These are phyloP conservation scores for Polietes domitor DNA, from an alignment of 2,888 invertebrate genomes.

Conservation along the genomic window DNA sequence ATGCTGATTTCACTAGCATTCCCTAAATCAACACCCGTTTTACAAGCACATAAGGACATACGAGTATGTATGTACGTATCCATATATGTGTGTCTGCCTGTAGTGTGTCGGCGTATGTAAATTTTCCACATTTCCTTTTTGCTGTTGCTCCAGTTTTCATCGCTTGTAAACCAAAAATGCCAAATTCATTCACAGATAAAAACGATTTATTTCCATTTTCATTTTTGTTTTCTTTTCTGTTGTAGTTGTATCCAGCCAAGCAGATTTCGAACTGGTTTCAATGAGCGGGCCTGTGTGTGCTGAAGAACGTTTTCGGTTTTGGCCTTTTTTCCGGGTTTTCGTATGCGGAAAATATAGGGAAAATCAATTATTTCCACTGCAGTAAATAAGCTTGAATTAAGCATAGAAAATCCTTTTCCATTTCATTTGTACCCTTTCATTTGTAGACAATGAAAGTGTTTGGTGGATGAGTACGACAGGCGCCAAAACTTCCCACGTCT, in stretches of 20 bases:
- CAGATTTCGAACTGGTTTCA: background rate
- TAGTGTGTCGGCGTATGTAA: background rate
- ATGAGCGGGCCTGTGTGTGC: background rate
- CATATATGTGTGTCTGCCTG: background rate
- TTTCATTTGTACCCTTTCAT: constrained; percentile 22
- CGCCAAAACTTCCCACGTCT: too few relatives aligned
- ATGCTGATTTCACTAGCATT: background rate
- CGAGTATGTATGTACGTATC: background rate
- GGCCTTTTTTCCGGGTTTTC: background rate
- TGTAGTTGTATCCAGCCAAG: background rate
- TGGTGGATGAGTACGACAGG: too few relatives aligned
- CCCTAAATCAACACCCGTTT: constrained; percentile 13
- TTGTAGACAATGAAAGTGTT: too few relatives aligned
- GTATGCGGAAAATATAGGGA: background rate
- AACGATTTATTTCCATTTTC: constrained; percentile 40
- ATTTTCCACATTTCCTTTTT: constrained; percentile 14
- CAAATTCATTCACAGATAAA: constrained; percentile 45
- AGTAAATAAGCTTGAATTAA: constrained; percentile 23
- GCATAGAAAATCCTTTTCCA: constrained; percentile 21
- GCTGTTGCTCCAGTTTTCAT: constrained; percentile 7
- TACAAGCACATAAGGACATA: background rate
- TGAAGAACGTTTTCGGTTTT: constrained; percentile 4
- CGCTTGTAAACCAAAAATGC: constrained; percentile 18
- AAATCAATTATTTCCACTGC: constrained; percentile 42
- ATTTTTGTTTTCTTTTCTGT: background rate